phyloP scores from a whole-genome alignment of 1,140 invertebrate genomes.

The Plutomurus gul region DNA sequence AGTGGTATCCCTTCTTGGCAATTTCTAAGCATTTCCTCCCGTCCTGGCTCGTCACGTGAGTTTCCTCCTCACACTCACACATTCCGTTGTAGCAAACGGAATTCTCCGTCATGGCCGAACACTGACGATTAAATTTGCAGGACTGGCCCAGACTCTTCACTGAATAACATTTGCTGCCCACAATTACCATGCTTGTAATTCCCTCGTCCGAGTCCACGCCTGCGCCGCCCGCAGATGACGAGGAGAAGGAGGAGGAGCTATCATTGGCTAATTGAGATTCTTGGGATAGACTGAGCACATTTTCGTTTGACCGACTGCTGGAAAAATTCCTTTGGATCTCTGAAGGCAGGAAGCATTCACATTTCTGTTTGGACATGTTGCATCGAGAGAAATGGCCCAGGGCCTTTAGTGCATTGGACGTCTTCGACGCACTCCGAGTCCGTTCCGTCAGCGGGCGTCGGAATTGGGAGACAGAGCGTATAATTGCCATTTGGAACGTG shows the following conservation, averaged over 20 bases:
- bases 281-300: too few relatives aligned
- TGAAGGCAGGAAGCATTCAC: conserved; percentile 46
- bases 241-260: too few relatives aligned
- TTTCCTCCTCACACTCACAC: conserved; percentile 46
- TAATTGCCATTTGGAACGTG: conserved; percentile 32
- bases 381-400: conserved; percentile 48
- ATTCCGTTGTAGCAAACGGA: conserved; percentile 40
- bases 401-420: conserved; percentile 27
- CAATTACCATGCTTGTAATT: neutral
- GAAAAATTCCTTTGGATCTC: neutral
- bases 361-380: conserved; percentile 36
- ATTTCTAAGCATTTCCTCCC: conserved; percentile 49
- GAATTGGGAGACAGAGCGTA: conserved; percentile 35
- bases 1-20: conserved; percentile 38
- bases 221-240: too few relatives aligned
- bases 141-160: conserved; percentile 40
- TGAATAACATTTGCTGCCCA: conserved; percentile 44
- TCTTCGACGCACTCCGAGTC: conserved; percentile 43
- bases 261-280: too few relatives aligned
- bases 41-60: conserved; percentile 40
- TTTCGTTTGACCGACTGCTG: neutral
- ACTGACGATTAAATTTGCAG: conserved; percentile 51
- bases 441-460: neutral
- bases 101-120: conserved; percentile 34
- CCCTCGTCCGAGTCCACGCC: conserved; percentile 1